A percentile compares a stretch with the other conserved stretches of the same genome.
Evolutionary conservation across 1,140 invertebrate species (phyloP).

Genomic region (Brevipalpus yothersi): DNA sequence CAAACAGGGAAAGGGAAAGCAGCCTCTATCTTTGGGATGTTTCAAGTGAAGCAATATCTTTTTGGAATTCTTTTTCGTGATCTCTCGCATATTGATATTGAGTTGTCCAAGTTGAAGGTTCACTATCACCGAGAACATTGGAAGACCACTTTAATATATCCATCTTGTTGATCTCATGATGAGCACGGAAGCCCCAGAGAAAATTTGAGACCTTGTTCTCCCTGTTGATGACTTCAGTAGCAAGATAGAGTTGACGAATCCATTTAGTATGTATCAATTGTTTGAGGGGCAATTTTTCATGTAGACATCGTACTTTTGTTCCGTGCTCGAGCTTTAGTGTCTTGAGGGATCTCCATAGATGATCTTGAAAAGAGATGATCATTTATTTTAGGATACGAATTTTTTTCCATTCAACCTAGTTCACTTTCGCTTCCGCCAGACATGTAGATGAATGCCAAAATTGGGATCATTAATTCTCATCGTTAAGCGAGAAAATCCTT

Average conservation of each 20-base stretch:
- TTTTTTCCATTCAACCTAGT: not conserved
- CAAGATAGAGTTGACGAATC: not conserved
- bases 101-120: not conserved
- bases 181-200: not conserved
- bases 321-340: not conserved
- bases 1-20: slow-evolving; percentile 5
- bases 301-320: not conserved
- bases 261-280: not conserved
- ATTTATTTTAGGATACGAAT: not conserved
- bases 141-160: not conserved
- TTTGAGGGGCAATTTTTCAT: not conserved
- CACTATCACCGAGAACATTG: not conserved
- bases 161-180: not conserved
- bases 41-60: not conserved
- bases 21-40: too few species aligned
- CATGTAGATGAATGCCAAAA: not conserved
- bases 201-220: not conserved
- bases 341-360: not conserved
- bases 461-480: not conserved
- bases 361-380: not conserved
- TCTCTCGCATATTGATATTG: not conserved
- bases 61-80: not conserved
- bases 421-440: not conserved
- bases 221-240: not conserved
- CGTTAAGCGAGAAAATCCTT: too few species aligned